Evolutionary conservation across 2,888 invertebrate species (phyloP).

Genomic region (Lamellibrachia satsuma): DNA sequence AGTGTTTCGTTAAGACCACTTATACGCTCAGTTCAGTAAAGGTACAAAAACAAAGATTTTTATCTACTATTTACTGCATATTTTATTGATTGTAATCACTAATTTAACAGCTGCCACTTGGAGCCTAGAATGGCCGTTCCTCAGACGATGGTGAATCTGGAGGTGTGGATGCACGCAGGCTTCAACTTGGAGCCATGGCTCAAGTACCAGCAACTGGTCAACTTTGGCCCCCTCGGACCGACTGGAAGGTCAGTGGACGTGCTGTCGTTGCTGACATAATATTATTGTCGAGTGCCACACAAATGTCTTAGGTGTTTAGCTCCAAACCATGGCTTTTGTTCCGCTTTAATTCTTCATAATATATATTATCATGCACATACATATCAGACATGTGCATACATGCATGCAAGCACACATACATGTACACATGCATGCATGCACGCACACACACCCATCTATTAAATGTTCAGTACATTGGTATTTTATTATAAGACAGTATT

Average conservation of each 20-base stretch:
- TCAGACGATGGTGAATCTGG: constrained; percentile 73
- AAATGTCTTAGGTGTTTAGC: not conserved
- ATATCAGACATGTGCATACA: no score
- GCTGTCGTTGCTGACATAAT: not conserved
- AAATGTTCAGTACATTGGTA: no score
- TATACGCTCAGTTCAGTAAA: no score
- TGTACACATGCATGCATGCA: not conserved
- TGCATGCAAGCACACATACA: not conserved
- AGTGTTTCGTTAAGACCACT: no score
- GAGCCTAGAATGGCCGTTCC: constrained; percentile 47
- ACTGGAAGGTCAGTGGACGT: constrained; percentile 59
- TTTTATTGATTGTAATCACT: not conserved
- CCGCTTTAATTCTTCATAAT: not conserved
- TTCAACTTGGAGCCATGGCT: constrained; percentile 68
- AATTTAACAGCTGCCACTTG: not conserved
- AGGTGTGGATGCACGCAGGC: constrained; percentile 77
- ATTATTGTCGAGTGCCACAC: not conserved
- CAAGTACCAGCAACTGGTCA: constrained; percentile 54
- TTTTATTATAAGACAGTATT: no score
- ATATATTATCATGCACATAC: not conserved
- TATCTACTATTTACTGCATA: not conserved
- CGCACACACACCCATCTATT: not conserved
- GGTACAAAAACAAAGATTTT: not conserved
- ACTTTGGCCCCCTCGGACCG: constrained; percentile 65
- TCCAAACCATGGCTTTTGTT: no score